A percentile compares a stretch with the other conserved stretches of the same genome.
These are phyloP conservation scores for Apaloderma vittatum DNA, from an alignment of 2,113 vertebrate genomes.

Conservation along the genomic window DNA sequence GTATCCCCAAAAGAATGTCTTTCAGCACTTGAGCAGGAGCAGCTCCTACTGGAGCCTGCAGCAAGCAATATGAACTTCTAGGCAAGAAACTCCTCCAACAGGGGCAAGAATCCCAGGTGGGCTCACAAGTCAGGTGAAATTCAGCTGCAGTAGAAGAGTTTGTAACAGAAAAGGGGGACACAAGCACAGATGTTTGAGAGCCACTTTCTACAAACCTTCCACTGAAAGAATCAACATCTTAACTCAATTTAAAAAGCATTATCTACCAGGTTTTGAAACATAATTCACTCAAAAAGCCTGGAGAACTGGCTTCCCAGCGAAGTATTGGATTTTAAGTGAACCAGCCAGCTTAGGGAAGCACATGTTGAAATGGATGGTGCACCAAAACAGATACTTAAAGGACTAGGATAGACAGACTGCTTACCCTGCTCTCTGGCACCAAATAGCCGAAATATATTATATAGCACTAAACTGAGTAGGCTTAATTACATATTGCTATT, in stretches of 20 bases:
- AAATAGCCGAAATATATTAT: background rate
- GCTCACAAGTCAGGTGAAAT: background rate
- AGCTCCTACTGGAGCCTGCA: background rate
- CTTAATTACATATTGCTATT: background rate
- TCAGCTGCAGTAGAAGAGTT: background rate
- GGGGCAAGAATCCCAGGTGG: background rate
- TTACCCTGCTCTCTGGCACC: background rate
- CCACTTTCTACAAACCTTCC: background rate
- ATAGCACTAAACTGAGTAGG: background rate
- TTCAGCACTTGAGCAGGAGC: background rate
- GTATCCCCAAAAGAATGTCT: background rate
- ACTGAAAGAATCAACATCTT: background rate
- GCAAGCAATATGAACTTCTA: background rate
- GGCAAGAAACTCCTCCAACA: background rate
- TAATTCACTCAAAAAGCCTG: background rate
- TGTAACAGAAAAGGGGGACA: background rate
- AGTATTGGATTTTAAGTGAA: background rate
- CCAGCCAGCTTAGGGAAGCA: background rate
- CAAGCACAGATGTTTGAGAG: background rate
- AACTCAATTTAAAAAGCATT: background rate
- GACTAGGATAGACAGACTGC: background rate
- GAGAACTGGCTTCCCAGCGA: background rate
- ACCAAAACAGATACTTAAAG: background rate
- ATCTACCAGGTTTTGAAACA: background rate
- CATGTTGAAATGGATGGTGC: background rate